Conservation (phyloP, 2,797 vertebrate genomes). For the Garrulus glandarius region DNA sequence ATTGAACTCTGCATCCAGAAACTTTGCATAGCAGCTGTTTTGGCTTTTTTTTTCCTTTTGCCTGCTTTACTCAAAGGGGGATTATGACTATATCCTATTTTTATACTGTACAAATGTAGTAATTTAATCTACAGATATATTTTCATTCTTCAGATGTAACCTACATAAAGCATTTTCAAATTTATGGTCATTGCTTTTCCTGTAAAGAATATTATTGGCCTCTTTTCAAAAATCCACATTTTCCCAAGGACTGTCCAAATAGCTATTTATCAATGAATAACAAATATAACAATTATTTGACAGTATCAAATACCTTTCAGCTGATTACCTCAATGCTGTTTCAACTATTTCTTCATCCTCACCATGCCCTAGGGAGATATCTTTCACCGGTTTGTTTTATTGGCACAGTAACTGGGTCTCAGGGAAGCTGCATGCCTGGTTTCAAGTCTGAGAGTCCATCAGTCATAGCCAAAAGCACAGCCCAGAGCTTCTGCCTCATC, state of each 20-base stretch:
- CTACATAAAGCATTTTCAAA: slow-evolving; percentile 42
- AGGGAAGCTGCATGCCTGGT: background rate
- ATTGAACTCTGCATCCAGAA: slow-evolving; percentile 65
- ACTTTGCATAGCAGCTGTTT: slow-evolving; percentile 51
- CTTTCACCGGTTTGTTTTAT: background rate
- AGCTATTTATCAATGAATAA: slow-evolving; percentile 39
- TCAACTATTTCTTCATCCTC: slow-evolving; percentile 8
- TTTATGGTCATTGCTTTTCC: slow-evolving; percentile 38
- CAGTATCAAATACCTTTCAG: slow-evolving; percentile 35
- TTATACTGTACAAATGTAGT: slow-evolving; percentile 54
- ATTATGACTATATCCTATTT: slow-evolving; percentile 52
- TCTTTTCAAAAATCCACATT: slow-evolving; percentile 47
- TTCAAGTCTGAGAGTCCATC: background rate
- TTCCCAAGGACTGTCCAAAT: slow-evolving; percentile 16
- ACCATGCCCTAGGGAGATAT: background rate
- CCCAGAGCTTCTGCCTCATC: background rate
- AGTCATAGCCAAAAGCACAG: background rate
- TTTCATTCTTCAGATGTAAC: slow-evolving; percentile 49
- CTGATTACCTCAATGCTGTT: slow-evolving; percentile 20
- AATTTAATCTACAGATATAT: slow-evolving; percentile 51
- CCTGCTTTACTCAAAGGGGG: slow-evolving; percentile 26
- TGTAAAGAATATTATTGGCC: slow-evolving; percentile 25
- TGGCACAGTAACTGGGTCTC: background rate
- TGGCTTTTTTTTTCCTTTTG: background rate
- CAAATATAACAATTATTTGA: slow-evolving; percentile 5